phyloP scores from a whole-genome alignment of 2,113 vertebrate species.

The Sisor rabdophorus region DNA sequence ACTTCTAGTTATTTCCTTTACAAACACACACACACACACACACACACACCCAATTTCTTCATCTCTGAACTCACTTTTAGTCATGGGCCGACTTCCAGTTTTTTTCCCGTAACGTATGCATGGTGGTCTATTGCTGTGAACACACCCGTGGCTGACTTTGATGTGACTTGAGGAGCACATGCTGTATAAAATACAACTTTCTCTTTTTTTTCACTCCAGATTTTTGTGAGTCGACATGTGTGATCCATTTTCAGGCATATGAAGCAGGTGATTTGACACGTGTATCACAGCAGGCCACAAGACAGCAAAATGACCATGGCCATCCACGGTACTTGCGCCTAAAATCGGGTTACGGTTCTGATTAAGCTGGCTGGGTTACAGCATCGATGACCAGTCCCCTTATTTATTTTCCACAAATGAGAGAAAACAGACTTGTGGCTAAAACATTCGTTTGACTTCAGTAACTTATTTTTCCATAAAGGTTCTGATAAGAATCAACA shows the following conservation, averaged over 20 bases:
- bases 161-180: conserved; percentile 17
- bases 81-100: conserved; percentile 3
- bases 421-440: conserved; percentile 41
- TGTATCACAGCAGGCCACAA: conserved; percentile 33
- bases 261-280: conserved; percentile 60
- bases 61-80: conserved; percentile 20
- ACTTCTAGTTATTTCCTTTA: background rate
- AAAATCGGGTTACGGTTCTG: conserved; percentile 16
- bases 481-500: conserved; percentile 38
- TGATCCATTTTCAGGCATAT: conserved; percentile 43
- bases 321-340: background rate
- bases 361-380: conserved; percentile 33
- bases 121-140: conserved; percentile 15
- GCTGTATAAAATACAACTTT: conserved; percentile 13
- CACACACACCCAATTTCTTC: conserved; percentile 7
- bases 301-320: conserved; percentile 8
- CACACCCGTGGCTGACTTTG: conserved; percentile 24
- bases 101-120: conserved; percentile 14
- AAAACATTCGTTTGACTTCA: conserved; percentile 34
- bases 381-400: conserved; percentile 29
- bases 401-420: conserved; percentile 45
- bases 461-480: conserved; percentile 40
- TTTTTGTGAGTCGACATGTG: conserved; percentile 11
- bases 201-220: background rate
- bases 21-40: conserved; percentile 2